Base-by-base conservation (phyloP, 2,797 vertebrate species). In the Neostethus bicornis region DNA sequence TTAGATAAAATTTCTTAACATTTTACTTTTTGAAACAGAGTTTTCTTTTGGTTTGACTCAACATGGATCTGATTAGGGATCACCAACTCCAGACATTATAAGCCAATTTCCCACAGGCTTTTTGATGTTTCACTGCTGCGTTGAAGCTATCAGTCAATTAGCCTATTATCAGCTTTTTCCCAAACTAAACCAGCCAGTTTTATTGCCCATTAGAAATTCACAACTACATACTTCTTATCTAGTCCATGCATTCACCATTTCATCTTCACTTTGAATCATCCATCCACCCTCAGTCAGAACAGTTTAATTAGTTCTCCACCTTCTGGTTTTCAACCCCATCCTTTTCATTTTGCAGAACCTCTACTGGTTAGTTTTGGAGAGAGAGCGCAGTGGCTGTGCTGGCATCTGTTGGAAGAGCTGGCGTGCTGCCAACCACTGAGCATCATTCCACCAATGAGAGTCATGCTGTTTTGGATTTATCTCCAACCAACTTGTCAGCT, bases 401-500 rank as follows among this genome's bases (percentile, higher is more conserved):
- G 85, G 84, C 85, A 79, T 87, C 83, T 73, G 73, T 64, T 76
- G 5, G 37, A 80, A 77, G 60, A 63, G 47, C 51, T 85, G 85
- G 88, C 70, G 1, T 1, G 0, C 10, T n/a, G 84, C 85, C 88
- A 83, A 65, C 37, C 61, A 51, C 70, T 29, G 57, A 79, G 74
- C 76, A 77, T 86, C 80, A 31, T 84, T 72, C 75, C 48, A 42
- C 75, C 86, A 84, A 83, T 84, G 50, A 32, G 71, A 83, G 69
- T 83, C 79, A 75, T 64, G 48, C 82, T 74, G 75, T 61, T n/a
- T n/a, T 77, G 81, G 80, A 86, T 86, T 83, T 79, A 84, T 83
- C 77, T 79, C 78, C 77, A 69, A 83, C 86, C 80, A 70, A 85
- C 67, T 85, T 75, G 81, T 87, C 85, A 88, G 81, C 83, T 81